Percentiles rank a stretch among this genome's conserved stretches.
Conservation (phyloP, 2,113 vertebrate species). For the Grammomys dolichurus region DNA sequence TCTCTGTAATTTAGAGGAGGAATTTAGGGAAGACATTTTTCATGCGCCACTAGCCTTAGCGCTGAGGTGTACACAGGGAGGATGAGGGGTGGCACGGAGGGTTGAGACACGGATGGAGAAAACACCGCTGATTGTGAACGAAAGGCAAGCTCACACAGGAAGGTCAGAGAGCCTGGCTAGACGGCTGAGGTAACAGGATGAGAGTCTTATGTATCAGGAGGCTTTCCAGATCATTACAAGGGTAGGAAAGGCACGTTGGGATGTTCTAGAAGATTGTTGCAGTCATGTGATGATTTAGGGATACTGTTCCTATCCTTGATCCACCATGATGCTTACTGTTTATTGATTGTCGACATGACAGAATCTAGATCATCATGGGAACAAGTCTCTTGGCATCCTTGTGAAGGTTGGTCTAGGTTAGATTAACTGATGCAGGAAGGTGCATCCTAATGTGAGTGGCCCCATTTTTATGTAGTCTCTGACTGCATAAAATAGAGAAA, state of each 20-base stretch:
- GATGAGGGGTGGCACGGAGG: neutral
- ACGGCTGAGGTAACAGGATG: neutral
- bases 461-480: too few species aligned
- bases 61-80: neutral
- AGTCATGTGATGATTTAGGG: neutral
- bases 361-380: neutral
- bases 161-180: neutral
- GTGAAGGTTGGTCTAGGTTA: neutral
- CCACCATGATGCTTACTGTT: neutral
- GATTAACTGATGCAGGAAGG: neutral
- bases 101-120: accelerated
- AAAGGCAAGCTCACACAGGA: neutral
- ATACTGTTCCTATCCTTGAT: neutral
- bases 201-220: neutral
- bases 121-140: too few species aligned
- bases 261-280: neutral
- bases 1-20: conserved; percentile 32
- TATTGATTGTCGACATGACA: neutral
- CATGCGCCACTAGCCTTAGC: neutral
- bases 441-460: neutral
- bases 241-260: too few species aligned
- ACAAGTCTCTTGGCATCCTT: neutral
- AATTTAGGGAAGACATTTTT: neutral
- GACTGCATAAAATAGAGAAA: neutral
- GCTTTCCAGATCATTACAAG: neutral